Base-by-base conservation (phyloP, 1,140 invertebrate genomes). In the Atta cephalotes region DNA sequence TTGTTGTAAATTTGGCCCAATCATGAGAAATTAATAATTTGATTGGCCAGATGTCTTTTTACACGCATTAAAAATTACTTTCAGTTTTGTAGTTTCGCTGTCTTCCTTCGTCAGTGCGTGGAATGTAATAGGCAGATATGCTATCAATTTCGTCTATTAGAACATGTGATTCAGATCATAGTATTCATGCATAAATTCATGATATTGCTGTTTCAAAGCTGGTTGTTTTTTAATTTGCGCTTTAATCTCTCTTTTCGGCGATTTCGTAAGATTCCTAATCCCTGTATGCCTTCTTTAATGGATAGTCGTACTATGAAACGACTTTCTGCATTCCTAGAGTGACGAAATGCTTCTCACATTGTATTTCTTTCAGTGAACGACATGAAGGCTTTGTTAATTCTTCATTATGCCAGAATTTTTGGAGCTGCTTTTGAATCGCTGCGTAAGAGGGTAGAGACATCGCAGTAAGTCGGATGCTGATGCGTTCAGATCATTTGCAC, bases 141-240 rank as follows among this genome's bases (percentile, higher is more conserved):
- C 4, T 12, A 0, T 21, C 0, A 1, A 10, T 14, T 1, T 3
- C 4, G 0, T 5, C 5, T 0, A 4, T 5, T 5, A 5, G 2
- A 7, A 62, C 25, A 62, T 62, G 12, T 62, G 60, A 1, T 4
- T 9, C 25, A 28, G 2, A 0, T 25, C 0, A 3, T 9, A 4
- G 4, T 62, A 62, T 28, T 62, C 12, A 2, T 7, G 18, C 0
- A 21, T 14, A 6, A 6, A 16, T 62, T 0, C 25, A 10, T n/a
- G 21, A 21, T 62, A 62, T 16, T 28, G 21, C 10, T 3, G 3
- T 1, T 62, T 62, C 0, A 62, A 14, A 7, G 21, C 18, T 1
- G 0, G 6, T n/a, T 58, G 53, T 2, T 58, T n/a, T 58, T n/a
- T 9, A 58, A n/a, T 58, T 58, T 58, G 18, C 5, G 5, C 7